Evolutionary conservation across 2,888 invertebrate species (phyloP).

Genomic region (Cheilosia soror): DNA sequence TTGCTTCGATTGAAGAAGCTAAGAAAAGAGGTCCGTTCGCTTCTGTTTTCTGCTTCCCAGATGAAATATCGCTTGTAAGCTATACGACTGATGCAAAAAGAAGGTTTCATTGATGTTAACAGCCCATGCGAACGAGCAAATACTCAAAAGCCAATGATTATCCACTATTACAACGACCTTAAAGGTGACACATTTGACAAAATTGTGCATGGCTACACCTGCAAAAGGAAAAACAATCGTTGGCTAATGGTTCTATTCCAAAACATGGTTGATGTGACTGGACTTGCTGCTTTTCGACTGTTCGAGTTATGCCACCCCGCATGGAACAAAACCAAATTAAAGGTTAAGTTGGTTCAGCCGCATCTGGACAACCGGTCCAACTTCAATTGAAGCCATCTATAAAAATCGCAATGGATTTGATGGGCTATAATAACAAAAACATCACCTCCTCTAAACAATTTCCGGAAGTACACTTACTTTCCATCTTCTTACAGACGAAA

Average conservation of each 20-base stretch:
- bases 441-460: background rate
- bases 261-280: conserved; percentile 5
- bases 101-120: conserved; percentile 5
- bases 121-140: background rate
- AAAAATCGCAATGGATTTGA: too few species aligned
- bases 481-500: too few species aligned
- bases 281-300: background rate
- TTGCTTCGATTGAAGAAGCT: conserved; percentile 37
- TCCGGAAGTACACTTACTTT: background rate
- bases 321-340: too few species aligned
- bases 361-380: too few species aligned
- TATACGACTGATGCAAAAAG: background rate
- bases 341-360: too few species aligned
- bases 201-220: too few species aligned
- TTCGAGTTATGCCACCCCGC: conserved; percentile 3
- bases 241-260: conserved; percentile 17
- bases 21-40: conserved; percentile 45
- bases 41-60: conserved; percentile 42
- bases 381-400: too few species aligned
- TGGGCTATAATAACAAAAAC: too few species aligned
- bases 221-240: background rate
- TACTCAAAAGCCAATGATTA: conserved; percentile 8
- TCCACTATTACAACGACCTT: conserved; percentile 13
- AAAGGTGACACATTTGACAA: conserved; percentile 27
- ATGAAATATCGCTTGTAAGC: conserved; percentile 1